phyloP scores from a whole-genome alignment of 1,140 invertebrate genomes.

The Brachionus sp. region DNA sequence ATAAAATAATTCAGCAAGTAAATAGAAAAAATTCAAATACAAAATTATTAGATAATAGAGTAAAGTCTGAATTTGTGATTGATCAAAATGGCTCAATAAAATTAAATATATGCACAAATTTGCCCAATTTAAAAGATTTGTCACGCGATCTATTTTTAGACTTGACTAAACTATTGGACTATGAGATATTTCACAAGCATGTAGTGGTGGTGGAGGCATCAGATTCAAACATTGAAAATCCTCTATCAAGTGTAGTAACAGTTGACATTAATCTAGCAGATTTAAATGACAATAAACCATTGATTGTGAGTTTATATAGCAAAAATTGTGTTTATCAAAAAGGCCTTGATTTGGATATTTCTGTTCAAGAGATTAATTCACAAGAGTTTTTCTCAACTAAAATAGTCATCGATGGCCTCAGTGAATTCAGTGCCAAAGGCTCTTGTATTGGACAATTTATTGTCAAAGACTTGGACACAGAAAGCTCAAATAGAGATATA shows the following conservation, averaged over 20 bases:
- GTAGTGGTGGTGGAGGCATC: conserved; percentile 20
- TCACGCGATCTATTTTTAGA: not conserved
- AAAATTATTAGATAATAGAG: not conserved
- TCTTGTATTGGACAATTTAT: conserved; percentile 5
- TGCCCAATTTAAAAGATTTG: not conserved
- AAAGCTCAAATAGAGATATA: not conserved
- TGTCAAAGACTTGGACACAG: not conserved
- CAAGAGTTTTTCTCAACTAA: not conserved
- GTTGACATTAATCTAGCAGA: conserved; percentile 8
- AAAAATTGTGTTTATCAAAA: not conserved
- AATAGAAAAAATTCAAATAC: not conserved
- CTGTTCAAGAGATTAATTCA: not conserved
- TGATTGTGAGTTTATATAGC: not conserved
- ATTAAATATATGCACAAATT: not conserved
- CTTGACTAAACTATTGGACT: not conserved
- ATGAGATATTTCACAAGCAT: not conserved
- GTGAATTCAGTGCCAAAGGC: not conserved
- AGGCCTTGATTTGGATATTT: not conserved
- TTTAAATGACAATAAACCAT: conserved; percentile 24
- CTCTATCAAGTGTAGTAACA: conserved; percentile 4
- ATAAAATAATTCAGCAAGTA: conserved; percentile 28
- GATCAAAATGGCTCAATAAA: conserved; percentile 1
- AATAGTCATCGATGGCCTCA: not conserved
- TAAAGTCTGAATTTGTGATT: not conserved
- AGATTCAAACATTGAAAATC: not conserved